Evolutionary conservation across 2,797 vertebrate species (phyloP).

Genomic region (Hybognathus amarus): DNA sequence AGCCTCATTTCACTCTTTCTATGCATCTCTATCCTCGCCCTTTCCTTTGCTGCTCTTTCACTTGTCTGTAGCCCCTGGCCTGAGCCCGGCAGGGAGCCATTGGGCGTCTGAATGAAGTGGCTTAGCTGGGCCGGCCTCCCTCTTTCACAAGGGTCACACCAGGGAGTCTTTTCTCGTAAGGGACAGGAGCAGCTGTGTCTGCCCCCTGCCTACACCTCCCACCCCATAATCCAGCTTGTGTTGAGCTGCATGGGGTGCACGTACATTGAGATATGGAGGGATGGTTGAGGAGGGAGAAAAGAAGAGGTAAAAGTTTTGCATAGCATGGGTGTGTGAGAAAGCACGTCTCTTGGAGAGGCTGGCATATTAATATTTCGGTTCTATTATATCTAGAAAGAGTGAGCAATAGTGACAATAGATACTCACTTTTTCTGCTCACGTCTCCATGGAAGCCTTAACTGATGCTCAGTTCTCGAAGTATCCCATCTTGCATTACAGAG

Average conservation of each 20-base stretch:
- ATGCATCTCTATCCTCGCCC: conserved; percentile 23
- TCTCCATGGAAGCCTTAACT: conserved; percentile 16
- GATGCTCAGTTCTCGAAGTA: background rate
- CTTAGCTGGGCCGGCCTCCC: conserved; percentile 48
- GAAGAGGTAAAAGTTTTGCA: conserved; percentile 6
- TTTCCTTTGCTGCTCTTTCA: conserved; percentile 47
- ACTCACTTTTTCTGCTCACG: conserved; percentile 19
- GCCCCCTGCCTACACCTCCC: conserved; percentile 42
- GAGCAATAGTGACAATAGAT: conserved; percentile 26
- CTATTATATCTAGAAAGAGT: conserved; percentile 7
- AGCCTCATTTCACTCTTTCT: background rate
- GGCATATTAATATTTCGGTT: conserved; percentile 31
- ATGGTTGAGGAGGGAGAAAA: background rate
- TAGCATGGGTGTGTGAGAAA: conserved; percentile 3
- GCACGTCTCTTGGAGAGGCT: conserved; percentile 18
- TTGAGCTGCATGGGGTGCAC: conserved; percentile 48
- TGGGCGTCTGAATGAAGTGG: conserved; percentile 47
- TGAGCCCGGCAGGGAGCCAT: conserved; percentile 44
- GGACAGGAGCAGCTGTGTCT: conserved; percentile 57
- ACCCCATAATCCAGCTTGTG: conserved; percentile 54
- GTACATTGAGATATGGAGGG: conserved; percentile 28
- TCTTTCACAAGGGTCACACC: conserved; percentile 51
- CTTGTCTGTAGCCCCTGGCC: conserved; percentile 43
- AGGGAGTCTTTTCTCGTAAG: conserved; percentile 53
- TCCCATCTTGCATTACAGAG: background rate